Evolutionary conservation across 2,113 vertebrate genomes (phyloP).

Genomic region (Pantherophis guttatus): DNA sequence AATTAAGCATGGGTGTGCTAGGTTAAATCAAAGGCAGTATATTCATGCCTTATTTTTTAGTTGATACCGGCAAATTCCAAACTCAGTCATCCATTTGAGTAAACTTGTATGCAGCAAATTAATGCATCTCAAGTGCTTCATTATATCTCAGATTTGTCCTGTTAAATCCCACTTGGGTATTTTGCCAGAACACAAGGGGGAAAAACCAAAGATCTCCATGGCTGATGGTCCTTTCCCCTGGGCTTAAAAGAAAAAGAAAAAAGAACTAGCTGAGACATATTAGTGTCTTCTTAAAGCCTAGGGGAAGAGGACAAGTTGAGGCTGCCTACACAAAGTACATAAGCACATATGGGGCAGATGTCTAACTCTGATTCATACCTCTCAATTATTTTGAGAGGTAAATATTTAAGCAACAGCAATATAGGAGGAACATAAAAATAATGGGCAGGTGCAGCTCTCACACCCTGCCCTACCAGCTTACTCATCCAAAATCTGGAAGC

Average conservation of each 20-base stretch:
- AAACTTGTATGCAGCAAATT: conserved; percentile 33
- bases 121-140: conserved; percentile 49
- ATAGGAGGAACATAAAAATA: conserved; percentile 45
- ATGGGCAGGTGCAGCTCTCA: conserved; percentile 49
- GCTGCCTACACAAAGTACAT: not conserved
- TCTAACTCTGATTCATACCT: conserved; percentile 51
- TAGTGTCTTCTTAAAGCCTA: conserved; percentile 42
- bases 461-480: not conserved
- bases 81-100: not conserved
- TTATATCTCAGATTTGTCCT: conserved; percentile 45
- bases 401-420: conserved; percentile 51
- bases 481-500: conserved; percentile 36
- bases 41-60: not conserved
- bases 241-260: conserved; percentile 53
- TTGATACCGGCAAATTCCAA: conserved; percentile 18
- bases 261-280: conserved; percentile 33
- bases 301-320: conserved; percentile 42
- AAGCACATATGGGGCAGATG: conserved; percentile 13
- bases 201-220: conserved; percentile 44
- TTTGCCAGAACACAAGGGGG: conserved; percentile 45
- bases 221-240: conserved; percentile 59
- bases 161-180: conserved; percentile 35
- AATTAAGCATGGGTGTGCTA: not conserved
- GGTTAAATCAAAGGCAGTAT: not conserved
- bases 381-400: conserved; percentile 47